phyloP scores from a whole-genome alignment of 2,797 vertebrate species.

The Rhinogobio ventralis region DNA sequence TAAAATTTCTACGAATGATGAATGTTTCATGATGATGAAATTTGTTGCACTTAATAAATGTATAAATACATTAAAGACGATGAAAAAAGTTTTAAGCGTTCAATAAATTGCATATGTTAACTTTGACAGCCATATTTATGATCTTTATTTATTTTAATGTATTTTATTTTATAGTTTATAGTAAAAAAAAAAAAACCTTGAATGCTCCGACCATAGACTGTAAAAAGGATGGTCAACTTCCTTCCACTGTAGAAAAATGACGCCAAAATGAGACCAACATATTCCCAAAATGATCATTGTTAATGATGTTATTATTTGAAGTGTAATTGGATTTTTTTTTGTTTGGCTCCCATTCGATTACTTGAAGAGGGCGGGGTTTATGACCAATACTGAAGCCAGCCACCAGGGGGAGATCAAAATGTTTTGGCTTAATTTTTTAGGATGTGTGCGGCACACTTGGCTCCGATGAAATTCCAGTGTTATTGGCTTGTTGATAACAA shows the following conservation, averaged over 20 bases:
- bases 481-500: slow-evolving; percentile 22
- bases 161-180: not conserved
- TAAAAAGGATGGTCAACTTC: not conserved
- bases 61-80: not conserved
- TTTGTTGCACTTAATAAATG: too few species aligned
- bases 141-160: not conserved
- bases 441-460: not conserved
- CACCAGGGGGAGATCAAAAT: not conserved
- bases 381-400: not conserved
- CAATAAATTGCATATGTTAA: not conserved
- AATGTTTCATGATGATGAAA: not conserved
- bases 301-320: not conserved
- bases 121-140: not conserved
- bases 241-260: not conserved
- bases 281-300: not conserved
- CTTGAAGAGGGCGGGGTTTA: not conserved
- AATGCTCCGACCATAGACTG: not conserved
- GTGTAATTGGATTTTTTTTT: too few species aligned
- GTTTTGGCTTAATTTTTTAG: not conserved
- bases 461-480: not conserved
- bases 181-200: not conserved
- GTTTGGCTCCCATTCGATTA: too few species aligned
- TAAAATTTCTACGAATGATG: not conserved
- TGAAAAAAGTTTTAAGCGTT: too few species aligned
- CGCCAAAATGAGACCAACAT: not conserved